phyloP scores from a whole-genome alignment of 1,140 invertebrate species.

The Papilio helenus region DNA sequence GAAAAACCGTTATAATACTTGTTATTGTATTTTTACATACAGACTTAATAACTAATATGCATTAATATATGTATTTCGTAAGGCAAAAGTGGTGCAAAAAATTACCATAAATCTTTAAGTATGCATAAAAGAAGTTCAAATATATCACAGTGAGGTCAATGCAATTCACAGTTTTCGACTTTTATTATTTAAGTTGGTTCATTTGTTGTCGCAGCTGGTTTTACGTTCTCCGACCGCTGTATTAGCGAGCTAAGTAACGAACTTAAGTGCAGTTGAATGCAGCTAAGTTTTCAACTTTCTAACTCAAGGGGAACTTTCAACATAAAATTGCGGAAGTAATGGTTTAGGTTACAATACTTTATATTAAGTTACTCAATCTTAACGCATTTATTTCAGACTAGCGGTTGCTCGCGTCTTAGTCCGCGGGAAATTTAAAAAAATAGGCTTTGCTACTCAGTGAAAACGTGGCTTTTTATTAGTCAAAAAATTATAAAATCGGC shows the following conservation, averaged over 20 bases:
- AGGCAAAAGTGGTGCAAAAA: no score
- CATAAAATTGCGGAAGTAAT: constrained; percentile 27
- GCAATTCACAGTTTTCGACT: constrained; percentile 17
- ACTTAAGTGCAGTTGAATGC: constrained; percentile 39
- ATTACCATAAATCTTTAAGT: no score
- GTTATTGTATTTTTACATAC: no score
- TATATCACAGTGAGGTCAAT: background rate
- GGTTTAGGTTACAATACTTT: constrained; percentile 16
- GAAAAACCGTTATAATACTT: no score
- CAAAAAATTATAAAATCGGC: no score
- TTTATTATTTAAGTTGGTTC: constrained; percentile 38
- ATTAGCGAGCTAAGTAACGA: constrained; percentile 38
- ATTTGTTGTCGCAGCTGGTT: constrained; percentile 36
- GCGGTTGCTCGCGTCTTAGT: no score
- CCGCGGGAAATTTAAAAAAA: no score
- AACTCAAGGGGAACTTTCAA: constrained; percentile 16
- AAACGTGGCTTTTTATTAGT: no score
- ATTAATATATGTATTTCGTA: no score
- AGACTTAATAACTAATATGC: no score
- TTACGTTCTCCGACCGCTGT: constrained; percentile 29
- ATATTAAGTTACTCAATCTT: background rate
- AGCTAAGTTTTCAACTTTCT: constrained; percentile 36
- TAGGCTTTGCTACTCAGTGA: no score
- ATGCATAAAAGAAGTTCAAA: background rate
- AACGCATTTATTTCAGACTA: background rate